Percentiles rank a stretch among this genome's conserved stretches.
These are phyloP conservation scores for Rhagium mordax DNA, from an alignment of 2,888 invertebrate species.

Conservation along the genomic window DNA sequence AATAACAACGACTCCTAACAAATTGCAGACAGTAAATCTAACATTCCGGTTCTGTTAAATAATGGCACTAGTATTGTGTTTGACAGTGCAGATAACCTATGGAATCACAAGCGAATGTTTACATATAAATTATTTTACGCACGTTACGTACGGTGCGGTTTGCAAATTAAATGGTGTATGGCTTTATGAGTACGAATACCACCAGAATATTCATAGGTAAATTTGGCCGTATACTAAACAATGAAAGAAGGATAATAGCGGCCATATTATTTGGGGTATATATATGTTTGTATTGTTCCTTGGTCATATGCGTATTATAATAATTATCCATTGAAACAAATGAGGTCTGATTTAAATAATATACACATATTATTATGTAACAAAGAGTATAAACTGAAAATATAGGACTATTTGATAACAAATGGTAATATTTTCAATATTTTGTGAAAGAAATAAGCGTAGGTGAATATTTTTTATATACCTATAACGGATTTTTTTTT, in stretches of 20 bases:
- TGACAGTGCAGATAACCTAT: slow-evolving; percentile 37
- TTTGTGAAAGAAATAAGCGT: too few species aligned
- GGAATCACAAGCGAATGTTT: slow-evolving; percentile 43
- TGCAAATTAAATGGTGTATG: neutral
- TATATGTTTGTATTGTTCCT: neutral
- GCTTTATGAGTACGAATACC: neutral
- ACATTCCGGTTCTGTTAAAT: slow-evolving; percentile 39
- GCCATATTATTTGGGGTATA: neutral
- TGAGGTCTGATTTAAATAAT: too few species aligned
- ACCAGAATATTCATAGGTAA: neutral
- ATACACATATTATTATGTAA: too few species aligned
- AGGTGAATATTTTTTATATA: too few species aligned
- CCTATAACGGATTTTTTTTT: too few species aligned
- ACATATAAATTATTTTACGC: slow-evolving; percentile 42
- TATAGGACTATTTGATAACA: too few species aligned
- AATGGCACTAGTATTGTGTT: slow-evolving; percentile 36
- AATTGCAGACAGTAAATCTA: slow-evolving; percentile 45
- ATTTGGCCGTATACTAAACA: neutral
- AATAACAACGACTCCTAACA: slow-evolving; percentile 9
- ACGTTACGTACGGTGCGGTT: slow-evolving; percentile 28
- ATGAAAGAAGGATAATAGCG: neutral
- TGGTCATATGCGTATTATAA: neutral
- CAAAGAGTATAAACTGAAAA: too few species aligned
- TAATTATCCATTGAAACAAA: too few species aligned
- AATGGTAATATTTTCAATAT: too few species aligned